Percentiles rank a stretch among this genome's conserved stretches.
Conservation (phyloP, 2,888 invertebrate genomes). For the Nasonia oneida region DNA sequence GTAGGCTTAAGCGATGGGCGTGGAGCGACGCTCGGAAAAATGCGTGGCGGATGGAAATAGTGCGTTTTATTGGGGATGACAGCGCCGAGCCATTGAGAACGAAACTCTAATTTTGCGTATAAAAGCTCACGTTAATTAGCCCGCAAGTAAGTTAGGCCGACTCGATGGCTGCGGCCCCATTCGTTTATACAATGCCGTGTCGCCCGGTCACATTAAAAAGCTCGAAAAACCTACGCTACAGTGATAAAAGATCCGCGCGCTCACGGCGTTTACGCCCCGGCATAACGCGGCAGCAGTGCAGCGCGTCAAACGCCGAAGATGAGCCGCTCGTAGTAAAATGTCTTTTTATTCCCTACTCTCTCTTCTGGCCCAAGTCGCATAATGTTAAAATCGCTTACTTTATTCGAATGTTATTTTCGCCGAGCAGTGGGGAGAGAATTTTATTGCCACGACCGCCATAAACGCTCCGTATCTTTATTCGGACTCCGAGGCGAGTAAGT, state of each 20-base stretch:
- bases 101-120: background rate
- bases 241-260: conserved; percentile 46
- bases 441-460: conserved; percentile 52
- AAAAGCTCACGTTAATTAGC: conserved; percentile 19
- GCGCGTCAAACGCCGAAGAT: conserved; percentile 35
- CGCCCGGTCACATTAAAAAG: conserved; percentile 22
- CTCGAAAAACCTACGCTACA: conserved; percentile 37
- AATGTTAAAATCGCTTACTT: conserved; percentile 59
- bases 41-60: background rate
- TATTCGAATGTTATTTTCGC: conserved; percentile 57
- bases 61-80: background rate
- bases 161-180: conserved; percentile 35
- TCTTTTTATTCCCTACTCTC: background rate
- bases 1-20: conserved; percentile 1
- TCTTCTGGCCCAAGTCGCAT: conserved; percentile 31
- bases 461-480: conserved; percentile 58
- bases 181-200: conserved; percentile 32
- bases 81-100: background rate
- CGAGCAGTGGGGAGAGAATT: conserved; percentile 27
- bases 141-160: conserved; percentile 41
- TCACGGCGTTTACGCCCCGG: conserved; percentile 46
- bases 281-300: conserved; percentile 40
- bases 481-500: conserved; percentile 1
- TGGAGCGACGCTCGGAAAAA: background rate
- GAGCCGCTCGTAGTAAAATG: conserved; percentile 29